A percentile compares a stretch with the other conserved stretches of the same genome.
Conservation (phyloP, 1,140 invertebrate genomes). For the Mycetomoellerius zeteki region DNA sequence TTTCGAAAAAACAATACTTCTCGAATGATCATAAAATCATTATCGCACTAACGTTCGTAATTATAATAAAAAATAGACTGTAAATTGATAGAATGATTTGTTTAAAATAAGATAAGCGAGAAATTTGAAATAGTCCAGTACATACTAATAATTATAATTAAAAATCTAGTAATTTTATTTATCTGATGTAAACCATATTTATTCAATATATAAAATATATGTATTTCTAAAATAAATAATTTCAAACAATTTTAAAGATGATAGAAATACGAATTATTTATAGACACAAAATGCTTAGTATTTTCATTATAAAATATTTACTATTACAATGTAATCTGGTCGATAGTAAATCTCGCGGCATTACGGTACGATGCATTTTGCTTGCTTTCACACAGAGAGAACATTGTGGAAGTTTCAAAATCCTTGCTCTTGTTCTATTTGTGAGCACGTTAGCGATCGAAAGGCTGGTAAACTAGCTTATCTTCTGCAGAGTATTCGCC, state of each 20-base stretch:
- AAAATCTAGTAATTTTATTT: slow-evolving; percentile 10
- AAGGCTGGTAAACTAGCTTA: slow-evolving; percentile 37
- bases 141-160: not conserved
- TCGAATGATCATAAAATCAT: not conserved
- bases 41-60: not conserved
- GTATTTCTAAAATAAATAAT: not conserved
- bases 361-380: slow-evolving; percentile 55
- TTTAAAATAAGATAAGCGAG: not conserved
- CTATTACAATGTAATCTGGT: not conserved
- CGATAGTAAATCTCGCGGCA: slow-evolving; percentile 44
- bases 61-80: not conserved
- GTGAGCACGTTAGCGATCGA: slow-evolving; percentile 28
- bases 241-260: not conserved
- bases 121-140: not conserved
- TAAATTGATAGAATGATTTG: not conserved
- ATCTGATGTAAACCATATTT: not conserved
- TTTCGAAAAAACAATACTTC: not conserved
- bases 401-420: slow-evolving; percentile 43
- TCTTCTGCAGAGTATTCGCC: not conserved
- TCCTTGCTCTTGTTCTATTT: slow-evolving; percentile 37
- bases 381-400: slow-evolving; percentile 20
- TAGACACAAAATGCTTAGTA: not conserved
- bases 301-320: slow-evolving; percentile 37
- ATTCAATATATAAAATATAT: not conserved
- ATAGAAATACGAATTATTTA: not conserved